Conservation (phyloP, 2,888 invertebrate genomes). For the Tiliacea aurago region DNA sequence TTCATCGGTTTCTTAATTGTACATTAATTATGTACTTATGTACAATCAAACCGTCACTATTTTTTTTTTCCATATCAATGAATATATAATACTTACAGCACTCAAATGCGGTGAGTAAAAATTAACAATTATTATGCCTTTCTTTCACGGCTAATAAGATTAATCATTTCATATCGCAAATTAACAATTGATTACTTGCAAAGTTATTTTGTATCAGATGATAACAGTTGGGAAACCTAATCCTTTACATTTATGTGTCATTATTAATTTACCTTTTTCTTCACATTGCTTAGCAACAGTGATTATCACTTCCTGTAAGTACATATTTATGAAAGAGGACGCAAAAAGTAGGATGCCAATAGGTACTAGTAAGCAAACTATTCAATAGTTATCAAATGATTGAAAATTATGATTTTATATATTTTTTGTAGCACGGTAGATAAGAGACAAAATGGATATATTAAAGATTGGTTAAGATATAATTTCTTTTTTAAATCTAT, state of each 20-base stretch:
- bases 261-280: not conserved
- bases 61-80: no score
- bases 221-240: constrained; percentile 32
- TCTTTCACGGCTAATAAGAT: constrained; percentile 23
- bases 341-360: not conserved
- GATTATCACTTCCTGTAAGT: not conserved
- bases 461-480: constrained; percentile 1
- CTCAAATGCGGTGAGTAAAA: not conserved
- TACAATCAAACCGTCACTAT: not conserved
- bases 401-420: not conserved
- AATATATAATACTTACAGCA: constrained; percentile 3
- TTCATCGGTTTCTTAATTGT: not conserved
- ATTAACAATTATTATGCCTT: not conserved
- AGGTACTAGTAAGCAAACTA: not conserved
- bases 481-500: not conserved
- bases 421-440: not conserved
- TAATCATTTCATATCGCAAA: constrained; percentile 39
- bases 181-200: constrained; percentile 31
- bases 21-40: not conserved
- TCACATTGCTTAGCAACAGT: constrained; percentile 3
- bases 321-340: not conserved
- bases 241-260: not conserved
- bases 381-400: not conserved
- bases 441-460: not conserved
- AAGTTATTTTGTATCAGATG: constrained; percentile 7